A percentile compares a stretch with the other conserved stretches of the same genome.
These are phyloP conservation scores for Ophiothrix spiculata DNA, from an alignment of 35 echinoderm and acorn worm genomes.

Conservation along the genomic window DNA sequence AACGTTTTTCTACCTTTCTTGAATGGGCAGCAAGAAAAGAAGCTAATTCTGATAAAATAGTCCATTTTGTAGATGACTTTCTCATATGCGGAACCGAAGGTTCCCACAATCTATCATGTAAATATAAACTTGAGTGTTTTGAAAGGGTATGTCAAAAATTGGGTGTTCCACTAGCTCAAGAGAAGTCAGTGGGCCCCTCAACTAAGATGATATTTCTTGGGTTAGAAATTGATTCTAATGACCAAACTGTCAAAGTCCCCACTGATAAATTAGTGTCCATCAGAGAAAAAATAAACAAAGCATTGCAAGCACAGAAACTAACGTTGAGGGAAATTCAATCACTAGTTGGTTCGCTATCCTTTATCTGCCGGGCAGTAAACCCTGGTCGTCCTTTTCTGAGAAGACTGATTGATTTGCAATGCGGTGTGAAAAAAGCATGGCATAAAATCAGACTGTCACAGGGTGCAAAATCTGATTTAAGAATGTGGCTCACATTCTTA, in stretches of 20 bases:
- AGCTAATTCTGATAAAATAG: neutral
- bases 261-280: neutral
- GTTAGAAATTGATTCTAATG: slow-evolving; percentile 28
- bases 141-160: slow-evolving; percentile 13
- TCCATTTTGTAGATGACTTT: slow-evolving; percentile 42
- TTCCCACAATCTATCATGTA: neutral
- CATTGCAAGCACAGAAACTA: neutral
- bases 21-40: neutral
- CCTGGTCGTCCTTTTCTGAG: slow-evolving; percentile 29
- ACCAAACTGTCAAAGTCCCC: slow-evolving; percentile 2
- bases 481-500: neutral
- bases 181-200: slow-evolving; percentile 12
- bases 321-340: slow-evolving; percentile 11
- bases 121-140: neutral
- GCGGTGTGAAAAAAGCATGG: neutral
- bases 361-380: slow-evolving; percentile 22
- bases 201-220: slow-evolving; percentile 5
- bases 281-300: neutral
- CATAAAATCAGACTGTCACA: neutral
- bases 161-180: slow-evolving; percentile 16
- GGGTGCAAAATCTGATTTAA: slow-evolving; percentile 4
- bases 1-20: slow-evolving; percentile 14
- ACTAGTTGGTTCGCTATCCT: slow-evolving; percentile 26
- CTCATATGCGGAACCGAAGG: too few species aligned
- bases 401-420: slow-evolving; percentile 27